Evolutionary conservation across 2,888 invertebrate species (phyloP).

Genomic region (Tachina fera): DNA sequence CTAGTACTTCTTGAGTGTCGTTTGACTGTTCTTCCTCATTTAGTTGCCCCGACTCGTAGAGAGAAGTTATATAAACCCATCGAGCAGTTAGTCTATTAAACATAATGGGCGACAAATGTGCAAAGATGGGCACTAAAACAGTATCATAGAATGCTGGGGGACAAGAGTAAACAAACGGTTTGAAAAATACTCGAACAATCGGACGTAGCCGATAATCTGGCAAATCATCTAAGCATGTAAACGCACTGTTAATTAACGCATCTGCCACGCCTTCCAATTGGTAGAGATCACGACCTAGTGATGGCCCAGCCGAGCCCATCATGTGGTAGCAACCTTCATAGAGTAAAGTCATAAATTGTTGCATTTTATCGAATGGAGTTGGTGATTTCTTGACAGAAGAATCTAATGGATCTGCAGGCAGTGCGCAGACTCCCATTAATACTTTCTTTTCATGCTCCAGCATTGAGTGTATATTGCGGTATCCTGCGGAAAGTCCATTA

Average conservation of each 20-base stretch:
- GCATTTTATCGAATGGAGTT: slow-evolving; percentile 91
- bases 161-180: slow-evolving; percentile 93
- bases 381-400: slow-evolving; percentile 83
- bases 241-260: slow-evolving; percentile 87
- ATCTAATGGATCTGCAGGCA: slow-evolving; percentile 83
- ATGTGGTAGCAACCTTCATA: slow-evolving; percentile 93
- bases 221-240: slow-evolving; percentile 85
- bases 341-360: slow-evolving; percentile 89
- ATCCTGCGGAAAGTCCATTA: slow-evolving; percentile 85
- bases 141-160: slow-evolving; percentile 90
- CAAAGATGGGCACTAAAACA: slow-evolving; percentile 91
- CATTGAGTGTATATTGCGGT: slow-evolving; percentile 86
- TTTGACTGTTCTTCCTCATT: slow-evolving; percentile 90
- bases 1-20: slow-evolving; percentile 92
- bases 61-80: slow-evolving; percentile 91
- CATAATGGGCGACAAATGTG: slow-evolving; percentile 90
- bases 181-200: slow-evolving; percentile 92
- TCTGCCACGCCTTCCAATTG: slow-evolving; percentile 89
- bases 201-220: slow-evolving; percentile 94
- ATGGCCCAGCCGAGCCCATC: slow-evolving; percentile 90
- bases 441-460: slow-evolving; percentile 90
- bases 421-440: slow-evolving; percentile 86
- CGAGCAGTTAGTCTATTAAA: slow-evolving; percentile 88
- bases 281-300: slow-evolving; percentile 94
- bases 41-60: slow-evolving; percentile 90